phyloP scores from a whole-genome alignment of 2,888 invertebrate species.

The Troides helena region DNA sequence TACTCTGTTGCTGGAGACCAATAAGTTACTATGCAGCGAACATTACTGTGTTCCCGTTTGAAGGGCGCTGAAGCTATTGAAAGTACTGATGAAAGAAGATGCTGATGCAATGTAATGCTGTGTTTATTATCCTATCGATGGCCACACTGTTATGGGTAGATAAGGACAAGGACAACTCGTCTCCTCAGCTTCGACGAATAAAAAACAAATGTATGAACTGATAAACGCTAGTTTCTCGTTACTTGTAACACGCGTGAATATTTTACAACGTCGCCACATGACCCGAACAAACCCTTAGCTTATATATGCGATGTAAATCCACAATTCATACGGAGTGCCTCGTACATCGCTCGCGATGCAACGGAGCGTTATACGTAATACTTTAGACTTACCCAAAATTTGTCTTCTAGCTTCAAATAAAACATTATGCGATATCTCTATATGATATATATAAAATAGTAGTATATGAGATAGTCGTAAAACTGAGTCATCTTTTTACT shows the following conservation, averaged over 20 bases:
- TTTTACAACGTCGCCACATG: slow-evolving; percentile 20
- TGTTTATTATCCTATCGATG: too few species aligned
- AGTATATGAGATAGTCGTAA: too few species aligned
- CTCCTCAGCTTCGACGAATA: too few species aligned
- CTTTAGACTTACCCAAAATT: slow-evolving; percentile 8
- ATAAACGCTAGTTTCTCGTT: background rate
- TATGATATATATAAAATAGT: background rate
- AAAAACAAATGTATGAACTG: background rate
- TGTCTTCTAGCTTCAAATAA: slow-evolving; percentile 15
- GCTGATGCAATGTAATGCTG: too few species aligned
- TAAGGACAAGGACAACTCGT: too few species aligned
- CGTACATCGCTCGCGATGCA: slow-evolving; percentile 20
- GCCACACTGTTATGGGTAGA: too few species aligned
- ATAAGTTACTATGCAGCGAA: too few species aligned
- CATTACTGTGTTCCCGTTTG: too few species aligned
- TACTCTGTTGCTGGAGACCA: too few species aligned
- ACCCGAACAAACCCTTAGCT: slow-evolving; percentile 23
- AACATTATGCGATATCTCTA: slow-evolving; percentile 11
- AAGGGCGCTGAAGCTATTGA: too few species aligned
- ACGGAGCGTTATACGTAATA: slow-evolving; percentile 17
- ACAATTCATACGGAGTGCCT: slow-evolving; percentile 25
- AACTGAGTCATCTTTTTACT: background rate
- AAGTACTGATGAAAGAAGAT: too few species aligned
- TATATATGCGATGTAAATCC: slow-evolving; percentile 23
- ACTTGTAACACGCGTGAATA: slow-evolving; percentile 8